Evolutionary conservation across 2,888 invertebrate species (phyloP).

Genomic region (Cetonia aurata): DNA sequence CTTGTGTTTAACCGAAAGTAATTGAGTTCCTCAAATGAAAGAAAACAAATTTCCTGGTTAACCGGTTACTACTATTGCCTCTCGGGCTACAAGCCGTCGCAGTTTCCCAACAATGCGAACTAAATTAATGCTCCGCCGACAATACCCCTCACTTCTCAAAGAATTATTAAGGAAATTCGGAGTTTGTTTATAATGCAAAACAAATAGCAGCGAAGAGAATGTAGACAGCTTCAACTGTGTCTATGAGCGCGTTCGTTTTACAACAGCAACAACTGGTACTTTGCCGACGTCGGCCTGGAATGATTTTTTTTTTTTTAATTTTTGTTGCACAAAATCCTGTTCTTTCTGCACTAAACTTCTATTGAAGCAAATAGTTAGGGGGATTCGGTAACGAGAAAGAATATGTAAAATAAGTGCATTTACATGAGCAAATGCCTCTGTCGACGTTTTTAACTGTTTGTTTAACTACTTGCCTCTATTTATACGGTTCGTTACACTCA

Average conservation of each 20-base stretch:
- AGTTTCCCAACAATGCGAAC: constrained; percentile 25
- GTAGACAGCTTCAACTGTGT: background rate
- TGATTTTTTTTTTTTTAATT: constrained; percentile 39
- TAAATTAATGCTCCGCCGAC: constrained; percentile 36
- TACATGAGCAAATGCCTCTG: constrained; percentile 45
- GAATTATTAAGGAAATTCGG: constrained; percentile 45
- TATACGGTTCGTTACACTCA: constrained; percentile 44
- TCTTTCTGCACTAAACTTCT: constrained; percentile 44
- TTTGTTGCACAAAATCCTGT: constrained; percentile 28
- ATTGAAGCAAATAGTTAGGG: constrained; percentile 53
- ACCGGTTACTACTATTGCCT: constrained; percentile 27
- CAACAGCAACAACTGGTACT: background rate
- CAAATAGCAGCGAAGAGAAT: constrained; percentile 23
- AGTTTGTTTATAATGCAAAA: constrained; percentile 46
- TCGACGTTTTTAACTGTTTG: constrained; percentile 39
- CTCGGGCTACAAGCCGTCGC: background rate
- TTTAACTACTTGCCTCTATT: constrained; percentile 38
- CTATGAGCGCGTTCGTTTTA: constrained; percentile 4
- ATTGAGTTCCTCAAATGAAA: constrained; percentile 37
- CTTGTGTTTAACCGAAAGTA: constrained; percentile 22
- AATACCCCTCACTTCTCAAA: constrained; percentile 33
- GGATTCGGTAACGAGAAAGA: constrained; percentile 55
- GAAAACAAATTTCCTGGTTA: constrained; percentile 40
- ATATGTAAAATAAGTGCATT: constrained; percentile 55
- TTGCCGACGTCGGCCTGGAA: background rate